Conservation (phyloP, 64 coral and sea anemone species). For the Montipora capricornis region DNA sequence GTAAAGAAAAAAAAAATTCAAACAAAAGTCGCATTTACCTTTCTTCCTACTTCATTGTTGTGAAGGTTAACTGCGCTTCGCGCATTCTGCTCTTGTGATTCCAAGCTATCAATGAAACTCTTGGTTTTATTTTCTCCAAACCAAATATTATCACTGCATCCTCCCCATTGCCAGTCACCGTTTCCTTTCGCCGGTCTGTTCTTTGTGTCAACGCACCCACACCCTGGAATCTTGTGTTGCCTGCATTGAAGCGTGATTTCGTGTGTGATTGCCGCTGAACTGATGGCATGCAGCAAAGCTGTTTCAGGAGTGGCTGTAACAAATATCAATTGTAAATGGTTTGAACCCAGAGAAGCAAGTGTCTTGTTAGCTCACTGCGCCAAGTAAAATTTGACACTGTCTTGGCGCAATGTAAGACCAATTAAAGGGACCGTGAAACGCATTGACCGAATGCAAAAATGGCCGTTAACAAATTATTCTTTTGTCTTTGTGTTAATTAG, state of each 20-base stretch:
- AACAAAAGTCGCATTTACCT: constrained; percentile 36
- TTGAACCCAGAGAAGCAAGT: no score
- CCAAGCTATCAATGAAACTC: constrained; percentile 70
- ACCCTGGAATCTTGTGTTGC: constrained; percentile 43
- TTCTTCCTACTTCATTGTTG: constrained; percentile 83
- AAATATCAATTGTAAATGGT: background rate
- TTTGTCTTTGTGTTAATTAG: no score
- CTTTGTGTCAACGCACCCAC: constrained; percentile 61
- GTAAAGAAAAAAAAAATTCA: background rate
- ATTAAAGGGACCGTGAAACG: no score
- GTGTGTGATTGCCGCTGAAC: constrained; percentile 76
- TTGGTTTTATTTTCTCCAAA: constrained; percentile 66
- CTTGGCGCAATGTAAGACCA: no score
- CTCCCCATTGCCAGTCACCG: constrained; percentile 59
- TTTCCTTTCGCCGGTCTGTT: constrained; percentile 34
- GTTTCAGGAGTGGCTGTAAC: constrained; percentile 88
- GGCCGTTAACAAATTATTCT: no score
- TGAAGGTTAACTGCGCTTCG: constrained; percentile 59
- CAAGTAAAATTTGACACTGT: no score
- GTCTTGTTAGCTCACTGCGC: no score
- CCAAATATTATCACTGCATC: constrained; percentile 78
- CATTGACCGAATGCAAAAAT: no score
- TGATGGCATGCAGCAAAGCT: constrained; percentile 79
- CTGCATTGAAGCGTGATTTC: constrained; percentile 61
- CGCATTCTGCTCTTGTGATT: background rate